These are phyloP conservation scores for Aptenodytes forsteri DNA, from an alignment of 2,113 vertebrate genomes.

Conservation along the genomic window DNA sequence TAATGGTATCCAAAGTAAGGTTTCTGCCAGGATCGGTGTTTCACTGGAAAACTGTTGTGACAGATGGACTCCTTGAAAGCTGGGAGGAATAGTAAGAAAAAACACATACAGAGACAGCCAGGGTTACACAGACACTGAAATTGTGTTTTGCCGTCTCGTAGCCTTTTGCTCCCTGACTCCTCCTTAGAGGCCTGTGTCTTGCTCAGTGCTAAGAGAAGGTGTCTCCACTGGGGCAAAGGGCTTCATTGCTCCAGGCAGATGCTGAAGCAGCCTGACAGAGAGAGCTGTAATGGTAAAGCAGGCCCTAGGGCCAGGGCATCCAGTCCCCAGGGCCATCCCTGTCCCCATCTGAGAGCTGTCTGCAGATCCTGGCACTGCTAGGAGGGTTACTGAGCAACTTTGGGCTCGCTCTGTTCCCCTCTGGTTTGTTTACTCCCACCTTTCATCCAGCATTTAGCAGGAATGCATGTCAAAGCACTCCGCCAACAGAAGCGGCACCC, in stretches of 20 bases:
- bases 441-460: neutral
- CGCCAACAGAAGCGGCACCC: neutral
- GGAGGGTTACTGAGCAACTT: neutral
- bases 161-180: neutral
- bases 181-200: neutral
- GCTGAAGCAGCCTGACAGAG: neutral
- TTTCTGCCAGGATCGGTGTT: neutral
- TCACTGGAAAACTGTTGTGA: neutral
- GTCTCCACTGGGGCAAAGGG: neutral
- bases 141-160: accelerated
- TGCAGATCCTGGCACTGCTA: neutral
- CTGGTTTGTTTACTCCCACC: neutral
- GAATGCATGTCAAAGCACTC: neutral
- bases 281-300: neutral
- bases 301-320: neutral
- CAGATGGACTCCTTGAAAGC: neutral
- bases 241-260: neutral
- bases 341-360: neutral
- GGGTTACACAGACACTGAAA: neutral
- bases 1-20: neutral
- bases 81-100: neutral
- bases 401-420: neutral
- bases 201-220: neutral
- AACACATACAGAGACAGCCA: neutral
- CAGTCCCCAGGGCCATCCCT: neutral